A percentile compares a stretch with the other conserved stretches of the same genome.
These are phyloP conservation scores for Panorpa germanica DNA, from an alignment of 2,888 invertebrate species.

Conservation along the genomic window DNA sequence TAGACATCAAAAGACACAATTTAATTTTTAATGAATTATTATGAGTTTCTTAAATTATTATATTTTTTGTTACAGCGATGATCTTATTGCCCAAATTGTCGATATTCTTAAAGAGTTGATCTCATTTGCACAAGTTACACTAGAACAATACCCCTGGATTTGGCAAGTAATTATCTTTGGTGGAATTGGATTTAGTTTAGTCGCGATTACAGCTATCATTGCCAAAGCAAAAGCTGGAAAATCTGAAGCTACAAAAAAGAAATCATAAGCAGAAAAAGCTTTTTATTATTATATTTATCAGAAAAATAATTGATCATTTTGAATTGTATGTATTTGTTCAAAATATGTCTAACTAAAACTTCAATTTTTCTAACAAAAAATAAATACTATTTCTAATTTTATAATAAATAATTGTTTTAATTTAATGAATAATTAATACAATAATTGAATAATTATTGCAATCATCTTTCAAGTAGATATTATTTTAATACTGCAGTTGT, in stretches of 20 bases:
- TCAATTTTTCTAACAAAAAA: too few relatives aligned
- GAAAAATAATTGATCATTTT: too few relatives aligned
- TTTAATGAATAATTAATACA: too few relatives aligned
- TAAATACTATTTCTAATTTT: too few relatives aligned
- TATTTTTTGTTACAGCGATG: constrained; percentile 25
- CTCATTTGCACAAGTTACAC: constrained; percentile 22
- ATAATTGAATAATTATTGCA: too few relatives aligned
- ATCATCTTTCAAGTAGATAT: too few relatives aligned
- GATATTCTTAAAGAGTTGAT: constrained; percentile 24
- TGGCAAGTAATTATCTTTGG: constrained; percentile 26
- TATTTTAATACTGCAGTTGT: too few relatives aligned
- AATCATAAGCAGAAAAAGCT: constrained; percentile 27
- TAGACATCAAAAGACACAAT: too few relatives aligned
- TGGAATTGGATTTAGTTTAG: constrained; percentile 27
- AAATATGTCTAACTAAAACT: too few relatives aligned
- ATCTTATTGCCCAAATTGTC: constrained; percentile 28
- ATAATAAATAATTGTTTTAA: too few relatives aligned
- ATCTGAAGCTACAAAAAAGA: constrained; percentile 21
- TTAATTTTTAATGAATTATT: background rate
- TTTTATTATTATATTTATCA: too few relatives aligned
- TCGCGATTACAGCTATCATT: constrained; percentile 28
- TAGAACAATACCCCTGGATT: constrained; percentile 27
- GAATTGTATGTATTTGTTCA: too few relatives aligned
- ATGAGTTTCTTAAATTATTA: background rate
- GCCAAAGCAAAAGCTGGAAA: constrained; percentile 27